Base-by-base conservation (phyloP, 2,113 vertebrate genomes). In the Oreochromis spilurus region DNA sequence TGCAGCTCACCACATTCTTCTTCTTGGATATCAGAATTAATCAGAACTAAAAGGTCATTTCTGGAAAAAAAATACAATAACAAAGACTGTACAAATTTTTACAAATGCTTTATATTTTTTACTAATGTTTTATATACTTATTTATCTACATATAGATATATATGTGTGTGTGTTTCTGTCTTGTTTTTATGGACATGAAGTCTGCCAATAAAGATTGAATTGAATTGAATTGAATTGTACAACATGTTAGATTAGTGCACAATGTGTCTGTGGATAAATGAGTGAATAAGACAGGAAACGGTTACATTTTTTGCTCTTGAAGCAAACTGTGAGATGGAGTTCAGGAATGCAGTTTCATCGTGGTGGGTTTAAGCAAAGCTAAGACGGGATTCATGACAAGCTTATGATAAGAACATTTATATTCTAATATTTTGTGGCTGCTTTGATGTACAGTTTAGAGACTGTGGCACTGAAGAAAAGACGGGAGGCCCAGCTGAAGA, bases 401-500 rank as follows among this genome's bases (percentile, higher is more conserved):
- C 6, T 34, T 34, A 34, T 34, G 6, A 7, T 7, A 34, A 7
- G 31, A 34, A 34, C 3, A 26, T 26, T 26, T 26, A 26, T 26
- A 26, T 26, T 26, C 26, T 26, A 26, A 26, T 26, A 26, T 26
- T 26, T 26, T 26, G 26, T 29, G 24, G 13, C 4, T 58, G 57
- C 57, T 60, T 31, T 0, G 9, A 58, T 58, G 55, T 57, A 24
- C 24, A 16, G 55, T 29, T 58, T 29, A 16, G 55, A 58, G 55
- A 58, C 13, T 7, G 13, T 29, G 55, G 55, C 55, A 16, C 7
- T 9, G 9, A 34, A 2, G 16, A 19, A 62, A 62, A 34, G 29
- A 34, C 1, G 1, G 1, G 29, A 34, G 16, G 19, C 58, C 16
- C 9, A 11, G 58, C 29, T 34, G 29, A 60, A 0, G 58, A 34